Evolutionary conservation across 2,113 vertebrate genomes (phyloP).

Genomic region (Carlito syrichta): DNA sequence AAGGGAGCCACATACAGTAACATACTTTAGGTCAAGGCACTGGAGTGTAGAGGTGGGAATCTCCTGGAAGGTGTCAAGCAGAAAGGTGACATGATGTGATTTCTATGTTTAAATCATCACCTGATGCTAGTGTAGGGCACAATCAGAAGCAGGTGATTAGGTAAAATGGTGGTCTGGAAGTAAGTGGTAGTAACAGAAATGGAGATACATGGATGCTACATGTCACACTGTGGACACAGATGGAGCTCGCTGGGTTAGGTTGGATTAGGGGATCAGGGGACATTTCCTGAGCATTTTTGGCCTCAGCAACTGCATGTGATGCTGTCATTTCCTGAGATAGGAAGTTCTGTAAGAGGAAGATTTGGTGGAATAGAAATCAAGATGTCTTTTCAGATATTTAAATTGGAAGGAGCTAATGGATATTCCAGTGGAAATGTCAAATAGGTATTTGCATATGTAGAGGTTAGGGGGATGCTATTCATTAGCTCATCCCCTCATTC

Average conservation of each 20-base stretch:
- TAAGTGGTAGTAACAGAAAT: background rate
- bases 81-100: background rate
- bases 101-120: background rate
- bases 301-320: background rate
- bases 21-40: background rate
- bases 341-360: background rate
- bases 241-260: background rate
- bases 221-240: background rate
- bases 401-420: background rate
- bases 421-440: conserved; percentile 1
- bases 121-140: background rate
- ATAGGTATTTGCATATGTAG: background rate
- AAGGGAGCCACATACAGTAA: background rate
- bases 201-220: background rate
- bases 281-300: background rate
- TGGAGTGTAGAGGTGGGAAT: background rate
- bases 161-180: background rate
- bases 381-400: background rate
- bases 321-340: background rate
- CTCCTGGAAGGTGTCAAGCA: background rate
- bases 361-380: background rate
- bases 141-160: background rate
- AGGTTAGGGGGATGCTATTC: background rate
- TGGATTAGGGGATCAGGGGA: background rate
- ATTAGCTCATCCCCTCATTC: background rate